Base-by-base conservation (phyloP, 2,888 invertebrate species). In the Lochmaea crataegi region DNA sequence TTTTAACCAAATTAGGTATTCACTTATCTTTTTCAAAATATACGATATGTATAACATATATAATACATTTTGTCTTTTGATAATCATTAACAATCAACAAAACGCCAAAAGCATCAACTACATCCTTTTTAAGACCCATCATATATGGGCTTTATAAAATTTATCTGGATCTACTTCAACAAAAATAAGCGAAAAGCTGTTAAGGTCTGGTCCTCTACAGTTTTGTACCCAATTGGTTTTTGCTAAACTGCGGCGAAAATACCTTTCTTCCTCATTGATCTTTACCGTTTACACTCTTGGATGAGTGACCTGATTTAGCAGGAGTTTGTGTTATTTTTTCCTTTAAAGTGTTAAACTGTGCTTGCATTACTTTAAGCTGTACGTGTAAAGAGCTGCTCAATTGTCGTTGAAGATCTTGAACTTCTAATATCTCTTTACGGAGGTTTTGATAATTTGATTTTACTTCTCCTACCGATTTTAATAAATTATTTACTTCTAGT, bases 381-480 rank as follows among this genome's bases (percentile, higher is more conserved):
- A 90, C 88, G 78, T 93, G 91, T 76, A 94, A 90, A n/a, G 93
- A 90, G 74, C 90, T 90, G 51, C 93, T 93, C 80, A 94, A 89
- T 87, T 95, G 94, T 78, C 92, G 90, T 86, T 94, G 94, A 80
- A 94, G 86, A 76, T 93, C 93, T 84, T 94, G 94, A 77, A 94
- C 94, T 83, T 94, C 94, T 80, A 91, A 89, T 81, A 95, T 90
- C 86, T 95, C 94, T 83, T 92, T 92, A 48, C 94, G 90, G 69
- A 95, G 88, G 82, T 93, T 92, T 85, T 93, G 92, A 86, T 94
- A 95, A 85, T 94, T 94, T 76, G 92, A 92, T 80, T 92, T 93
- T 77, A 93, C 93, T 88, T 93, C 92, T 14, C 93, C 92, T 75
- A 95, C 94, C 26, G 94, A 93, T 83, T 92, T 91, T 74, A 95